Base-by-base conservation (phyloP, 2,113 vertebrate species). In the Cnemophilus loriae region DNA sequence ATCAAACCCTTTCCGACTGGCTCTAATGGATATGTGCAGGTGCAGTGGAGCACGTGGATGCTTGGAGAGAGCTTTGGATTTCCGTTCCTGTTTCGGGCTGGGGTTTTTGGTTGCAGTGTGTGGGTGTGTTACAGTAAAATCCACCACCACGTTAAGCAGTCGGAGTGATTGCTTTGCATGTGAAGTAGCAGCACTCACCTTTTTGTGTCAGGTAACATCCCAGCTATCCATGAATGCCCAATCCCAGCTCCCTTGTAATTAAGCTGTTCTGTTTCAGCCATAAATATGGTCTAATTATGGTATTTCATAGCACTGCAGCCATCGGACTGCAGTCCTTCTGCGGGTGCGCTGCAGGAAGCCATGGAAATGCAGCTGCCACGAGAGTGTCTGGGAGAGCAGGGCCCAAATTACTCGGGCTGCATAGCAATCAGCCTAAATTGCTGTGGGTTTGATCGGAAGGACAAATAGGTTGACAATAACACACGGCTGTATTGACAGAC, bases 311-410 rank as follows among this genome's bases (percentile, higher is more conserved):
- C 64, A 33, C 46, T 52, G 87, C 71, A 60, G 80, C 78, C 56
- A 0, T 46, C 24, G 41, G 90, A 59, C 63, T 74, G 84, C 90
- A 20, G 75, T 49, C 69, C 84, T 85, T 71, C 77, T 89, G 96
- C 96, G 97, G 96, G 96, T 96, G 93, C 90, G 96, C 91, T 94
- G 91, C 94, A 94, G 79, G 42, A 92, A 95, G 83, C 86, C 84
- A 41, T 92, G 91, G 87, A 95, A 96, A 92, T 93, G 89, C 96
- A 97, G 90, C 94, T 97, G 91, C 87, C 78, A 65, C 20, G 4
- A n/a, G 50, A 88, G 37, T 4, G n/a, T 28, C 56, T 68, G 30
- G 27, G 67, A 89, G 47, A 95, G 90, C 68, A 65, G 57, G 84
- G 41, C 69, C 44, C 63, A 81, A 79, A 59, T 89, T 64, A 82